These are phyloP conservation scores for Lepidothrix coronata DNA, from an alignment of 2,113 vertebrate species.

Conservation along the genomic window DNA sequence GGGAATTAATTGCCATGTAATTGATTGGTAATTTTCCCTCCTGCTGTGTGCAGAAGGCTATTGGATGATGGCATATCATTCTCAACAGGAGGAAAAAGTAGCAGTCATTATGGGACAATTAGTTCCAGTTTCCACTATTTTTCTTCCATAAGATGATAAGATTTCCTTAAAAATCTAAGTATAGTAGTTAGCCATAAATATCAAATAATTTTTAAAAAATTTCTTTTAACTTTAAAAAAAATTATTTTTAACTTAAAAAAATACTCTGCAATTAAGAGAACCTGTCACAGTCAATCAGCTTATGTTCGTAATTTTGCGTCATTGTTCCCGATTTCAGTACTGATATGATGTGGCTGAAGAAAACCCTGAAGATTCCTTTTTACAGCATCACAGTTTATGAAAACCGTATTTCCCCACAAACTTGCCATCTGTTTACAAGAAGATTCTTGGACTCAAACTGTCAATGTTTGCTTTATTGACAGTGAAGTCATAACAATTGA, in stretches of 20 bases:
- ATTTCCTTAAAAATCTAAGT: constrained; percentile 49
- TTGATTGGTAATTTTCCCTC: constrained; percentile 64
- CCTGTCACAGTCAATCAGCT: constrained; percentile 33
- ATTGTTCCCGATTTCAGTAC: constrained; percentile 10
- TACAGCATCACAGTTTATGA: background rate
- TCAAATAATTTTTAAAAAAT: background rate
- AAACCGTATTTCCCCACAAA: background rate
- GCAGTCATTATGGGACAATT: constrained; percentile 68
- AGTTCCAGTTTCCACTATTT: constrained; percentile 62
- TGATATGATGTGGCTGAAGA: background rate
- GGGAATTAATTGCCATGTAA: constrained; percentile 65
- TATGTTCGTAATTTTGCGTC: background rate
- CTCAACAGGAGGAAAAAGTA: constrained; percentile 47
- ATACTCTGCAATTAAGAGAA: constrained; percentile 47
- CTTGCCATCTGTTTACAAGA: background rate
- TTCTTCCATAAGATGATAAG: constrained; percentile 37
- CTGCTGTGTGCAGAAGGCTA: constrained; percentile 44
- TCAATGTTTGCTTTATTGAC: background rate
- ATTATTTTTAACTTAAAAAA: background rate
- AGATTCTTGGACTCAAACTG: background rate
- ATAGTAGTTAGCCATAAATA: constrained; percentile 45
- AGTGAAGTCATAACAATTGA: background rate
- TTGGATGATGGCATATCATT: constrained; percentile 12
- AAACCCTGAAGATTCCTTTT: background rate
- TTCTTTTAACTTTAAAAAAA: background rate